Evolutionary conservation across 2,113 vertebrate species (phyloP).

Genomic region (Tychaedon coryphoeus): DNA sequence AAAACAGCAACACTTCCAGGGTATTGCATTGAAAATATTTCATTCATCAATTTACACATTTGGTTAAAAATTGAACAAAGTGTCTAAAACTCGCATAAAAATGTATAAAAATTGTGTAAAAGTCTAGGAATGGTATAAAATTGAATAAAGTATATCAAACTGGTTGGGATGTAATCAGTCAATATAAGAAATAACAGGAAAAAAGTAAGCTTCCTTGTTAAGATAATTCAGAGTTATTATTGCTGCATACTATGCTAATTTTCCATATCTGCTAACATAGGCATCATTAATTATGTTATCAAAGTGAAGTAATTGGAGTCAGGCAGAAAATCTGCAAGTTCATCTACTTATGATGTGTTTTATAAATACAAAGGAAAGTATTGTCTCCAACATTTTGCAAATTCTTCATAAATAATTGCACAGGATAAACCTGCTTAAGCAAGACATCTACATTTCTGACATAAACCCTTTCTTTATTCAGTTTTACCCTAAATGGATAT

Average conservation of each 20-base stretch:
- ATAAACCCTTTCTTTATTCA: not conserved
- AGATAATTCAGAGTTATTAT: constrained; percentile 13
- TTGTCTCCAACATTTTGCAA: not conserved
- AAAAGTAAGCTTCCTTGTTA: not conserved
- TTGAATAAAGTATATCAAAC: not conserved
- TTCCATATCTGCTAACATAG: not conserved
- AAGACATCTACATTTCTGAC: not conserved
- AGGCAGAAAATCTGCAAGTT: constrained; percentile 19
- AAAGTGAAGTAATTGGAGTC: not conserved
- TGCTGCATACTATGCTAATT: not conserved
- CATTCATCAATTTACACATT: not conserved
- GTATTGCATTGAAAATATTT: not conserved
- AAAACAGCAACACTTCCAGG: not conserved
- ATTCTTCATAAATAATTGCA: not conserved
- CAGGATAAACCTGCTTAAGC: not conserved
- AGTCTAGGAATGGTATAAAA: not conserved
- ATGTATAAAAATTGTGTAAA: not conserved
- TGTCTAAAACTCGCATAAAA: not conserved
- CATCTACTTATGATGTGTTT: not conserved
- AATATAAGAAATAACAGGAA: not conserved
- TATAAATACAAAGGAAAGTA: not conserved
- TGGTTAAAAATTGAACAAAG: not conserved
- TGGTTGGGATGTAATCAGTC: not conserved
- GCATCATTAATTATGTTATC: constrained; percentile 47
- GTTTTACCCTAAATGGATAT: not conserved